A percentile compares a stretch with the other conserved stretches of the same genome.
phyloP scores from a whole-genome alignment of 2,888 invertebrate genomes.

The Ophion ellenae region DNA sequence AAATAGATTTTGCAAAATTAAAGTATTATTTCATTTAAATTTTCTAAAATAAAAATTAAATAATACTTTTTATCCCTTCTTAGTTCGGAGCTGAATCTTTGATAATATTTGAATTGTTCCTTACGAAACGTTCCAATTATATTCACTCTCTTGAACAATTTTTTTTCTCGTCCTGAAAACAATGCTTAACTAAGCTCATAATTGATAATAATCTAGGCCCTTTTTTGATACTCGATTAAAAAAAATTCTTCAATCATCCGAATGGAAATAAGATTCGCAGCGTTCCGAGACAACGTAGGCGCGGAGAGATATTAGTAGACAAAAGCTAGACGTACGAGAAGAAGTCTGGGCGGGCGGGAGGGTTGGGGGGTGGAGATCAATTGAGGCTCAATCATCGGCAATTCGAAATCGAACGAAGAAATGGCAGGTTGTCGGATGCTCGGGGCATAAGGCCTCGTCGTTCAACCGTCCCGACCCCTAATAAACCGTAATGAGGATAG shows the following conservation, averaged over 20 bases:
- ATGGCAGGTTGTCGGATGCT: constrained; percentile 26
- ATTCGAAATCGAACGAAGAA: constrained; percentile 48
- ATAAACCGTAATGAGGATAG: constrained; percentile 50
- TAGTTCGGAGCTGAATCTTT: too few species aligned
- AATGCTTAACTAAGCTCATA: too few species aligned
- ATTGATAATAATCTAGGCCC: too few species aligned
- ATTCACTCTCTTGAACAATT: too few species aligned
- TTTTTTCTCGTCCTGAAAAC: too few species aligned
- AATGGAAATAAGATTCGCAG: neutral
- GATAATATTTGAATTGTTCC: too few species aligned
- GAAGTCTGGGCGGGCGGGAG: neutral
- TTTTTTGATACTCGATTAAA: too few species aligned
- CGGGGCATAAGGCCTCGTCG: constrained; percentile 29
- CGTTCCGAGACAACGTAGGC: neutral
- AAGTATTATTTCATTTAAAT: too few species aligned
- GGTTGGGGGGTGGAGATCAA: constrained; percentile 43
- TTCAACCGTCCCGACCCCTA: constrained; percentile 18
- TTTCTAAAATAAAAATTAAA: too few species aligned
- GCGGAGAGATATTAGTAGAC: neutral
- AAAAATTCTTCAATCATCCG: neutral
- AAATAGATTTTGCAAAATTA: too few species aligned
- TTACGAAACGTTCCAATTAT: too few species aligned
- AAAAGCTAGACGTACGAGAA: neutral
- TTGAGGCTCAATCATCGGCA: constrained; percentile 54
- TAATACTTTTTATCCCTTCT: too few species aligned